These are phyloP conservation scores for Crepidodera aurea DNA, from an alignment of 2,888 invertebrate genomes.

Conservation along the genomic window DNA sequence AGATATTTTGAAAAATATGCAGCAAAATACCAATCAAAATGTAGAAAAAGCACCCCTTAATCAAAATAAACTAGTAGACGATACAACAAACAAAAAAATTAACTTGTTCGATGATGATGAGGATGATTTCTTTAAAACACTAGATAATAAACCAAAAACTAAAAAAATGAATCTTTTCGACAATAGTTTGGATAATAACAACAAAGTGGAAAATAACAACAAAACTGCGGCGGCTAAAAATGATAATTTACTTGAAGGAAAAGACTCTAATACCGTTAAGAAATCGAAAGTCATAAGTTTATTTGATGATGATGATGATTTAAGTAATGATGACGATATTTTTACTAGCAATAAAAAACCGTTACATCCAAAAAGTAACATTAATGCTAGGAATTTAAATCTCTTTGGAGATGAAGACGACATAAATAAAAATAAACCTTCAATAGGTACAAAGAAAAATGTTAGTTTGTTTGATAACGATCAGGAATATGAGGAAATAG, in stretches of 20 bases:
- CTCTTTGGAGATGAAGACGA: conserved; percentile 50
- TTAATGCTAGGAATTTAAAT: conserved; percentile 41
- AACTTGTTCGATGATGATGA: conserved; percentile 8
- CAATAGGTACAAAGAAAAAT: conserved; percentile 3
- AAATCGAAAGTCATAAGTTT: conserved; percentile 39
- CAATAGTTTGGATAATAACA: conserved; percentile 11
- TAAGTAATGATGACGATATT: conserved; percentile 13
- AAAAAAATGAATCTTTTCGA: conserved; percentile 14
- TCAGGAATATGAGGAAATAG: not conserved
- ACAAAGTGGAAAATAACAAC: not conserved
- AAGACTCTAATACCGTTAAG: conserved; percentile 6
- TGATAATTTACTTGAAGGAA: conserved; percentile 1
- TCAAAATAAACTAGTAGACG: conserved; percentile 8
- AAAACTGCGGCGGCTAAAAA: not conserved
- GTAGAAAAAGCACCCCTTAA: conserved; percentile 9
- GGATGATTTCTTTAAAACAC: not conserved
- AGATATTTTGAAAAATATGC: conserved; percentile 40
- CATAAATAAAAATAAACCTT: not conserved
- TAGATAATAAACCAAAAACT: not conserved
- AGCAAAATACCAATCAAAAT: conserved; percentile 30
- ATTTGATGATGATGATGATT: conserved; percentile 49
- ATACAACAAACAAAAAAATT: conserved; percentile 11
- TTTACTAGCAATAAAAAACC: conserved; percentile 43
- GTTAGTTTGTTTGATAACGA: not conserved
- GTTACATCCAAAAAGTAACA: not conserved